Base-by-base conservation (phyloP, 2,113 vertebrate species). In the Stomatorhinus ivindoensis region DNA sequence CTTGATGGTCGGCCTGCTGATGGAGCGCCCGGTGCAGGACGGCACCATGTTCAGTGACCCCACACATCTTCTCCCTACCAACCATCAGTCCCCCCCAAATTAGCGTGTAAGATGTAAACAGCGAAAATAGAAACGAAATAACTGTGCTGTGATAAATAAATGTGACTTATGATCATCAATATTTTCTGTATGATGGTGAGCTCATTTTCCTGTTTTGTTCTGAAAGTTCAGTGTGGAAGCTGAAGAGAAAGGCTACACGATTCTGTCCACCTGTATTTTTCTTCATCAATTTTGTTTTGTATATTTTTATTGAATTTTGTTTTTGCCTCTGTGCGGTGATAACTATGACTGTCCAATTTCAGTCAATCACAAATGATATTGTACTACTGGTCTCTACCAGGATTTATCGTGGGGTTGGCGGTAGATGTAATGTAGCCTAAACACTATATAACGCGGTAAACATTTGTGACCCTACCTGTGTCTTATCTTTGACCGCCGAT, bases 31-130 rank as follows among this genome's bases (percentile, higher is more conserved):
- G 91, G 91, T 91, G 92, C 92, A 89, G 91, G 90, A 46, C 50
- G 88, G 89, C 76, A 88, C 90, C 87, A 89, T 94, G 90, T 94
- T 90, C 93, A 92, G 93, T 19, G 87, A 92, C 91, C 89, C 31
- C 88, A 88, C 93, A 91, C 69, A 92, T 93, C 90, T 92, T 94
- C 89, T 93, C 92, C 94, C 91, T 94, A 93, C 94, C 95, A 84
- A 93, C 93, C 90, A 88, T 91, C 92, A 94, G 92, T 84, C 94
- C 93, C 93, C 92, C 91, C 92, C 95, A 96, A 96, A 95, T 96
- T 96, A 96, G 89, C 95, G 94, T 95, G 93, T 96, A 95, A 94
- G 92, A 94, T 95, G 92, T 95, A 93, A 96, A 93, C 50, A 92
- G 94, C 89, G 93, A 96, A 80, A 89, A 92, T 95, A 95, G 94